Evolutionary conservation across 2,797 vertebrate genomes (phyloP).

Genomic region (Sarcoramphus papa): DNA sequence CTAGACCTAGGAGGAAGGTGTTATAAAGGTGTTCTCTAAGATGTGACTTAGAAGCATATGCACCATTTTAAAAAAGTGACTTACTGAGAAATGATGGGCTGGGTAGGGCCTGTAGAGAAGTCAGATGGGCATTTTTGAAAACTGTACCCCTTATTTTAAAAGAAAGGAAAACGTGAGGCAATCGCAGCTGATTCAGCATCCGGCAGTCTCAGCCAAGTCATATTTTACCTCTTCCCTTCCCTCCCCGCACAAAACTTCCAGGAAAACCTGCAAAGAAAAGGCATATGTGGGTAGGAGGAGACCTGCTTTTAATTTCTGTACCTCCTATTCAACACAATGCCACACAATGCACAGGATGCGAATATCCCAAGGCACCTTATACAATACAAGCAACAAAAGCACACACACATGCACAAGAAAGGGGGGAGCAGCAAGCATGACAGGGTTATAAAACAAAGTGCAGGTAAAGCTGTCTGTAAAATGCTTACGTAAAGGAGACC

Average conservation of each 20-base stretch:
- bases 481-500: not conserved
- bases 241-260: constrained; percentile 61
- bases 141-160: constrained; percentile 33
- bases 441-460: not conserved
- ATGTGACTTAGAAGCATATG: not conserved
- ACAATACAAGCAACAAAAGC: constrained; percentile 63
- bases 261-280: constrained; percentile 72
- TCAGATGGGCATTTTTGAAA: constrained; percentile 28
- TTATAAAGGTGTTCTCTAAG: not conserved
- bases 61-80: not conserved
- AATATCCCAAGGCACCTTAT: constrained; percentile 68
- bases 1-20: not conserved
- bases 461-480: constrained; percentile 14
- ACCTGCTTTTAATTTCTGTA: constrained; percentile 58
- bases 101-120: not conserved
- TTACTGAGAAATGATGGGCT: not conserved
- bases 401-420: constrained; percentile 31
- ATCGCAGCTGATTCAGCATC: constrained; percentile 65
- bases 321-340: constrained; percentile 69
- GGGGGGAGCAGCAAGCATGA: not conserved
- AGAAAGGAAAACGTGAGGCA: constrained; percentile 65
- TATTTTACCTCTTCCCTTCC: constrained; percentile 67
- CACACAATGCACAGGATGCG: constrained; percentile 71
- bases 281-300: constrained; percentile 60
- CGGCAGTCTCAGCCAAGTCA: constrained; percentile 53